A percentile compares a stretch with the other conserved stretches of the same genome.
Conservation (phyloP, 1,140 invertebrate genomes). For the Theocolax elegans region DNA sequence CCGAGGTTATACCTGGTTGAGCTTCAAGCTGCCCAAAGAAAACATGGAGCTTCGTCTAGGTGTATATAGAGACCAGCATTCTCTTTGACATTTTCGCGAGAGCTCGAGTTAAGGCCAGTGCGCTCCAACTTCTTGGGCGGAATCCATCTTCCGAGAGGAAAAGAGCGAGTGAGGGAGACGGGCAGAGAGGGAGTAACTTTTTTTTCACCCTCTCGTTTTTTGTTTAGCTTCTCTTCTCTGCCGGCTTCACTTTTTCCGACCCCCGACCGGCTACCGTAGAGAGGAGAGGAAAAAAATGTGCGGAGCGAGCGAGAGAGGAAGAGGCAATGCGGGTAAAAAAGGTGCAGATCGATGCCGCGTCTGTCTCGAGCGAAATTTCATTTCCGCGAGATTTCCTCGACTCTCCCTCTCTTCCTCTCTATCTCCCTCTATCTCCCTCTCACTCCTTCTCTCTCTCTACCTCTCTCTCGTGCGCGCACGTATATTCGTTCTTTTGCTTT, state of each 20-base stretch:
- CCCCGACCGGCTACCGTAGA: neutral
- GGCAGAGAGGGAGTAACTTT: neutral
- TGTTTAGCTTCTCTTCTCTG: neutral
- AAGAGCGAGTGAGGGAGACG: neutral
- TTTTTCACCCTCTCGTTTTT: conserved; percentile 25
- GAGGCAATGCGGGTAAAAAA: conserved; percentile 36
- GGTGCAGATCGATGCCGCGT: conserved; percentile 55
- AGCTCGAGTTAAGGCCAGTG: conserved; percentile 50
- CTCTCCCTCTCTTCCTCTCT: neutral
- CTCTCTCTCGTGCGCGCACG: neutral
- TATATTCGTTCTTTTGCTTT: too few relatives aligned
- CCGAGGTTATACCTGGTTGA: neutral
- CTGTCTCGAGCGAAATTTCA: conserved; percentile 53
- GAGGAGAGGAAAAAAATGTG: conserved; percentile 17
- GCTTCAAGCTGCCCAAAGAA: neutral
- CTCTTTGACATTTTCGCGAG: conserved; percentile 55
- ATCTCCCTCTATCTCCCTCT: neutral
- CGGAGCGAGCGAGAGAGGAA: conserved; percentile 25
- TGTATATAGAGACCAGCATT: too few relatives aligned
- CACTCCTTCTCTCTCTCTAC: too few relatives aligned
- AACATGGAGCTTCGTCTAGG: too few relatives aligned
- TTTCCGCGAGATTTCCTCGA: conserved; percentile 50
- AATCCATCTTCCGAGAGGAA: conserved; percentile 50
- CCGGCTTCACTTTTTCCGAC: neutral
- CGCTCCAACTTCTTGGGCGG: conserved; percentile 49